Conservation (phyloP, 2,113 vertebrate species). For the Chloropsis hardwickii region DNA sequence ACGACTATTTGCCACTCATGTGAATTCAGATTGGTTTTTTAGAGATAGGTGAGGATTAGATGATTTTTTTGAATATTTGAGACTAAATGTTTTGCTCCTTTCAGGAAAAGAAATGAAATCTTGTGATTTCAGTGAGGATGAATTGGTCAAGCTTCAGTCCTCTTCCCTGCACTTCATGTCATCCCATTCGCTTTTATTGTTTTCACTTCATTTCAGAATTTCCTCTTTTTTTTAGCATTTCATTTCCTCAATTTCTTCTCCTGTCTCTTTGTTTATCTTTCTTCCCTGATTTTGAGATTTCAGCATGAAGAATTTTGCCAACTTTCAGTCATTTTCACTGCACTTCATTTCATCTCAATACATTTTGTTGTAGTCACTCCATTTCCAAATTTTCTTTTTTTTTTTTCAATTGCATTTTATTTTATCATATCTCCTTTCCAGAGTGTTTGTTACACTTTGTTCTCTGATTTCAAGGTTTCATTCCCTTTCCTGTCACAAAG, state of each 20-base stretch:
- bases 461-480: neutral
- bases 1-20: neutral
- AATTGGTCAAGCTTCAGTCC: neutral
- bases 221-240: neutral
- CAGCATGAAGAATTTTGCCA: neutral
- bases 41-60: neutral
- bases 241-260: neutral
- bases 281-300: neutral
- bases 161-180: neutral
- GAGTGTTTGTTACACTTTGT: neutral
- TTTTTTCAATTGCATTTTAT: neutral
- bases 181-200: accelerated
- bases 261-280: neutral
- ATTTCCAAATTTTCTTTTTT: neutral
- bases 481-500: neutral
- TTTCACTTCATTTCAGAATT: neutral
- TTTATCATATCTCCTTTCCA: neutral
- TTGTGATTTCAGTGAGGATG: neutral
- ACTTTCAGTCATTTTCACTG: neutral
- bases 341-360: neutral
- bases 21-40: neutral
- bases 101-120: neutral
- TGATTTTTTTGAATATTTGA: neutral
- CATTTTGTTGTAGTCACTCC: neutral
- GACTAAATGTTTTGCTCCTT: neutral